phyloP scores from a whole-genome alignment of 2,888 invertebrate species.

The Drosophila gaucha region DNA sequence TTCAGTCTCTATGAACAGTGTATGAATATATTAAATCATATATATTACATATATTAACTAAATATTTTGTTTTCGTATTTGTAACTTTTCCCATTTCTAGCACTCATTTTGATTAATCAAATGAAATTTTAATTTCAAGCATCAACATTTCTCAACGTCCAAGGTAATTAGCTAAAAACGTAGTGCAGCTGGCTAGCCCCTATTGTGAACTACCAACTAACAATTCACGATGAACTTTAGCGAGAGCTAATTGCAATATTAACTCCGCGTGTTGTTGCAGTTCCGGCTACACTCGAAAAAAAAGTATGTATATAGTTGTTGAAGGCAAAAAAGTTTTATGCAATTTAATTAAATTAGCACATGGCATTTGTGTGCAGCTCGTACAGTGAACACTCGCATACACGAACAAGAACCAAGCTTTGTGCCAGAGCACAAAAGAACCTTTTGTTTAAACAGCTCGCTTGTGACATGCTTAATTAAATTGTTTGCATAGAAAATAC shows the following conservation, averaged over 20 bases:
- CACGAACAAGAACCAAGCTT: not conserved
- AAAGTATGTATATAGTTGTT: not conserved
- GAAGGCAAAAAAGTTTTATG: constrained; percentile 23
- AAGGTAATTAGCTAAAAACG: constrained; percentile 45
- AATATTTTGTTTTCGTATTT: no score
- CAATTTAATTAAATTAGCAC: constrained; percentile 71
- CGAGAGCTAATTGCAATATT: constrained; percentile 61
- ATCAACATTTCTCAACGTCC: not conserved
- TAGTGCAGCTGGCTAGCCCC: not conserved
- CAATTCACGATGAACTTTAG: constrained; percentile 54
- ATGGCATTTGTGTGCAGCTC: constrained; percentile 56
- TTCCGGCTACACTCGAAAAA: constrained; percentile 2
- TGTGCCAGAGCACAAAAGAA: constrained; percentile 16
- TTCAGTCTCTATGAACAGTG: no score
- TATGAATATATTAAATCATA: no score
- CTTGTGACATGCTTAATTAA: constrained; percentile 75
- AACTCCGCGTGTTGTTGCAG: constrained; percentile 29
- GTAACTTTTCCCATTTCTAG: no score
- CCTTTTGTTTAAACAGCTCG: constrained; percentile 70
- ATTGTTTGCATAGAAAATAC: constrained; percentile 52
- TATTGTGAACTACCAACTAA: constrained; percentile 34
- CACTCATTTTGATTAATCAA: no score
- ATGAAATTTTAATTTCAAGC: not conserved
- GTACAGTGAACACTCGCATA: constrained; percentile 29
- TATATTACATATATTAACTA: no score